Conservation (phyloP, 1,140 invertebrate species). For the Drosophila sturtevanti region DNA sequence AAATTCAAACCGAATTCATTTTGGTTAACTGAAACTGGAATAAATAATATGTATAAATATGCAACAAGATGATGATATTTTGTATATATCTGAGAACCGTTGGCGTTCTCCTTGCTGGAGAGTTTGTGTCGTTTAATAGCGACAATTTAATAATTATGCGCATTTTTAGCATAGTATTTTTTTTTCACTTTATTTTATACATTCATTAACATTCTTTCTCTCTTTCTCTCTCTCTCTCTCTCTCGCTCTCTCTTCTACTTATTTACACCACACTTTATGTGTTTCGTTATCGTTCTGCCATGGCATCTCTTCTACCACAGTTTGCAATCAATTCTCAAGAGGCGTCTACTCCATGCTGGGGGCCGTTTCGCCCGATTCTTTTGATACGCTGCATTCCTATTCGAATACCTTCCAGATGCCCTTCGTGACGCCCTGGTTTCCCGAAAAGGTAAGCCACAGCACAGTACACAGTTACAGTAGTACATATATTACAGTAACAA, state of each 20-base stretch:
- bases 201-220: conserved; percentile 9
- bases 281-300: neutral
- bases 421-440: conserved; percentile 96
- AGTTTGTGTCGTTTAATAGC: conserved; percentile 9
- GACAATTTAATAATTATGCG: conserved; percentile 38
- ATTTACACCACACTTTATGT: neutral
- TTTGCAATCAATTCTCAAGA: conserved; percentile 94
- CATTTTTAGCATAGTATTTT: conserved; percentile 32
- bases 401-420: conserved; percentile 98
- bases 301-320: conserved; percentile 87
- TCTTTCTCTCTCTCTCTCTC: neutral
- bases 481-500: neutral
- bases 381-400: conserved; percentile 97
- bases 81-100: neutral
- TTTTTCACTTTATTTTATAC: conserved; percentile 14
- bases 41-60: no score
- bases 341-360: conserved; percentile 96
- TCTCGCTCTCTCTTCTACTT: neutral
- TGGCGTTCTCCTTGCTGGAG: neutral
- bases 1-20: conserved; percentile 7
- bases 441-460: conserved; percentile 89
- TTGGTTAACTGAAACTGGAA: neutral
- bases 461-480: neutral
- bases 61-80: neutral
- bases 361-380: conserved; percentile 94